phyloP scores from a whole-genome alignment of 2,797 vertebrate genomes.

The Catostomus latipinnis region DNA sequence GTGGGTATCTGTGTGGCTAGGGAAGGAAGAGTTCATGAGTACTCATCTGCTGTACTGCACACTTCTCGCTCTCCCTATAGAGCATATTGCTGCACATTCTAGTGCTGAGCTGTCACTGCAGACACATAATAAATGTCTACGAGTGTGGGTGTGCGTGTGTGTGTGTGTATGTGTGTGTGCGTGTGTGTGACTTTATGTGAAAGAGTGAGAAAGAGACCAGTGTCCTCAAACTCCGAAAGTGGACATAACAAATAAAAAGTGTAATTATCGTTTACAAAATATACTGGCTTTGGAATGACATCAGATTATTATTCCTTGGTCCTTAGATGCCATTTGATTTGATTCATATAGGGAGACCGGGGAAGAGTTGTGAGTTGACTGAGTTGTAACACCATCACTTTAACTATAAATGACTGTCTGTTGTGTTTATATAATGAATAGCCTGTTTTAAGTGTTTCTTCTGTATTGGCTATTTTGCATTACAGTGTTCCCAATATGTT shows the following conservation, averaged over 20 bases:
- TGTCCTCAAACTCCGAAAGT: neutral
- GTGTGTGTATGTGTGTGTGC: constrained; percentile 29
- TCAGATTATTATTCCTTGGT: too few species aligned
- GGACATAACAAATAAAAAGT: neutral
- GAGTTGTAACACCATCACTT: too few species aligned
- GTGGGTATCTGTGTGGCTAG: constrained; percentile 60
- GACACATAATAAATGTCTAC: constrained; percentile 72
- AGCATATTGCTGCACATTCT: constrained; percentile 70
- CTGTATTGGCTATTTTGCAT: too few species aligned
- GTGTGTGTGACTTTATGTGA: constrained; percentile 35
- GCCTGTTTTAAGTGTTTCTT: too few species aligned
- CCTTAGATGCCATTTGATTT: too few species aligned
- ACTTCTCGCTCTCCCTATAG: constrained; percentile 67
- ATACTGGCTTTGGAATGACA: too few species aligned
- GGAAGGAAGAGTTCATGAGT: constrained; percentile 63
- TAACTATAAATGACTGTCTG: too few species aligned
- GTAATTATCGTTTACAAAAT: too few species aligned
- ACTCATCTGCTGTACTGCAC: constrained; percentile 58
- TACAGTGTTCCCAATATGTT: too few species aligned
- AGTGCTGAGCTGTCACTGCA: constrained; percentile 74
- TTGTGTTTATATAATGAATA: too few species aligned
- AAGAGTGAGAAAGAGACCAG: constrained; percentile 39
- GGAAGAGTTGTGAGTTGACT: too few species aligned
- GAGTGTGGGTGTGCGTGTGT: constrained; percentile 29
- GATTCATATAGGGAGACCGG: too few species aligned